Conservation (phyloP, 2,113 vertebrate genomes). For the Anser brachyrhynchus region DNA sequence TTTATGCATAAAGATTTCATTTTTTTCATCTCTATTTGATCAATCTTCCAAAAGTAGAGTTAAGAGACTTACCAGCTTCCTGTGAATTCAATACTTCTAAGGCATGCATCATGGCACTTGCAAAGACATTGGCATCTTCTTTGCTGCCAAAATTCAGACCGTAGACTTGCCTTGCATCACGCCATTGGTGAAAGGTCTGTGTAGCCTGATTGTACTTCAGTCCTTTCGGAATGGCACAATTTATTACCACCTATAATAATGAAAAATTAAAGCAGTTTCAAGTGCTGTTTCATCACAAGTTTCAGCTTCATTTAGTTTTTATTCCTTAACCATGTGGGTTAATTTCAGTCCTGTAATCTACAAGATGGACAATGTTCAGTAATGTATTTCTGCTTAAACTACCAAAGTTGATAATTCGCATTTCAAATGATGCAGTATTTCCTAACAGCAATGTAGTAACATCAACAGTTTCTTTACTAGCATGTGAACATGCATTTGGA, state of each 20-base stretch:
- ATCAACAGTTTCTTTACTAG: background rate
- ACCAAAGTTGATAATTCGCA: background rate
- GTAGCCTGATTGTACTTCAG: constrained; percentile 99
- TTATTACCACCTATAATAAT: constrained; percentile 92
- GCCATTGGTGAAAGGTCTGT: constrained; percentile 98
- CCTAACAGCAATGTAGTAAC: background rate
- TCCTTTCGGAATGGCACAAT: constrained; percentile 99
- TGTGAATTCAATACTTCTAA: constrained; percentile 98
- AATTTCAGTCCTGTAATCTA: background rate
- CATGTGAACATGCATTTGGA: background rate
- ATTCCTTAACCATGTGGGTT: background rate
- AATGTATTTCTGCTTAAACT: background rate
- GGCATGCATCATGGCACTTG: constrained; percentile 99
- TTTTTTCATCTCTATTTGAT: background rate
- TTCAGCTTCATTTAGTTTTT: background rate
- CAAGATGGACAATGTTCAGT: background rate
- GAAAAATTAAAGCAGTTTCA: background rate
- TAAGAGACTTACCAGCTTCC: constrained; percentile 84
- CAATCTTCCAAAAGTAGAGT: background rate
- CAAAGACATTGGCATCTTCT: constrained; percentile 98
- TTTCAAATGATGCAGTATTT: background rate
- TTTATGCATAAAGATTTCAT: background rate
- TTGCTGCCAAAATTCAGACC: constrained; percentile 99
- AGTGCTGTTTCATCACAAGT: background rate
- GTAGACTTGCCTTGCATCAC: constrained; percentile 95